phyloP scores from a whole-genome alignment of 1,140 invertebrate genomes.

The Stegodyphus mimosarum region DNA sequence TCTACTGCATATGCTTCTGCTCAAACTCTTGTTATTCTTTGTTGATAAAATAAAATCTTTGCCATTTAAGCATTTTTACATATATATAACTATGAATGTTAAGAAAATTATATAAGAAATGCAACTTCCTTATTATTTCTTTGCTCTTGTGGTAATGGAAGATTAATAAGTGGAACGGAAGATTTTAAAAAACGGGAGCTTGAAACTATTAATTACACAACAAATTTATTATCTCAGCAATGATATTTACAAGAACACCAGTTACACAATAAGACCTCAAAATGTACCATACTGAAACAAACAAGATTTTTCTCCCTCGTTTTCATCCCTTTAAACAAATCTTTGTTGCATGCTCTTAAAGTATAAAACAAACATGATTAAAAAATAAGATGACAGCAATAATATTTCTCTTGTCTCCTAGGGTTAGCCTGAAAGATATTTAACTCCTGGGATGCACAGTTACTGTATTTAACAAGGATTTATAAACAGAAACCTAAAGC shows the following conservation, averaged over 20 bases:
- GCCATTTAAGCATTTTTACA: too few species aligned
- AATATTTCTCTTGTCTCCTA: neutral
- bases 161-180: too few species aligned
- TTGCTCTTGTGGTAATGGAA: too few species aligned
- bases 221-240: constrained; percentile 48
- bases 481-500: neutral
- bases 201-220: constrained; percentile 42
- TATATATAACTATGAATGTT: too few species aligned
- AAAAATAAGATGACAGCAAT: neutral
- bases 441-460: neutral
- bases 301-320: neutral
- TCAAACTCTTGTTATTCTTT: too few species aligned
- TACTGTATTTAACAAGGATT: neutral
- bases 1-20: too few species aligned
- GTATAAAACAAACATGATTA: constrained; percentile 9
- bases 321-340: neutral
- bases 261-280: constrained; percentile 51
- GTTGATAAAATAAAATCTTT: too few species aligned
- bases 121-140: too few species aligned
- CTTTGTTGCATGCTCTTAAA: neutral
- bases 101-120: too few species aligned
- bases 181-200: too few species aligned
- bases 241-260: constrained; percentile 61
- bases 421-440: neutral
- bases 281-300: constrained; percentile 31